Conservation (phyloP, 2,888 invertebrate species). For the Caenorhabditis sinica region DNA sequence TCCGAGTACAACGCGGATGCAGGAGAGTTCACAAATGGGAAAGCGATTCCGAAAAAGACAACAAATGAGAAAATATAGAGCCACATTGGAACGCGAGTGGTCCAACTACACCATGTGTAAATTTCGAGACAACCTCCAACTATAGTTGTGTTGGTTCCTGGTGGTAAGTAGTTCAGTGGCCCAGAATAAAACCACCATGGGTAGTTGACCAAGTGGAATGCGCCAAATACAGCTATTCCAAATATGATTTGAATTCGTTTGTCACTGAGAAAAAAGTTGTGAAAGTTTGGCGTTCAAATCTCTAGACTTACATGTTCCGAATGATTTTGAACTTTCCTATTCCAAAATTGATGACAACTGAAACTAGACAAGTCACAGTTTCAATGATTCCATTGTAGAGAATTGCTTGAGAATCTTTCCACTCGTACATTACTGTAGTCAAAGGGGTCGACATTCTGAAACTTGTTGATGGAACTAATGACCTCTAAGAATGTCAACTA, state of each 20-base stretch:
- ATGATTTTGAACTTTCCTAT: not conserved
- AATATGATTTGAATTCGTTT: conserved; percentile 68
- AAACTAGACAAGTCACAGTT: conserved; percentile 62
- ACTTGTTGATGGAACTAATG: not conserved
- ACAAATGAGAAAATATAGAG: conserved; percentile 68
- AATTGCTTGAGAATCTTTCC: conserved; percentile 70
- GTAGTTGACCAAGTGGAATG: conserved; percentile 70
- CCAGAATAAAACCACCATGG: conserved; percentile 73
- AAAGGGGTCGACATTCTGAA: conserved; percentile 70
- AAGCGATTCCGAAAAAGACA: conserved; percentile 70
- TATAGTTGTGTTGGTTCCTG: conserved; percentile 55
- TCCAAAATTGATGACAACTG: conserved; percentile 31
- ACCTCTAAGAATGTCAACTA: not conserved
- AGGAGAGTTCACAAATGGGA: conserved; percentile 73
- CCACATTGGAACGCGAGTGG: conserved; percentile 64
- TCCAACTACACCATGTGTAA: conserved; percentile 68
- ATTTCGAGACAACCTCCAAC: conserved; percentile 65
- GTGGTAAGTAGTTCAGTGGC: conserved; percentile 69
- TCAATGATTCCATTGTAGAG: conserved; percentile 68
- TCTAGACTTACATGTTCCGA: not conserved
- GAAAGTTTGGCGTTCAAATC: too few relatives aligned
- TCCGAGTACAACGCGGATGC: conserved; percentile 70
- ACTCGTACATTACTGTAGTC: conserved; percentile 66
- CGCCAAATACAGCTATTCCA: conserved; percentile 68
- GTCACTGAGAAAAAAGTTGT: conserved; percentile 66